These are phyloP conservation scores for Turnix velox DNA, from an alignment of 2,113 vertebrate genomes.

Conservation along the genomic window DNA sequence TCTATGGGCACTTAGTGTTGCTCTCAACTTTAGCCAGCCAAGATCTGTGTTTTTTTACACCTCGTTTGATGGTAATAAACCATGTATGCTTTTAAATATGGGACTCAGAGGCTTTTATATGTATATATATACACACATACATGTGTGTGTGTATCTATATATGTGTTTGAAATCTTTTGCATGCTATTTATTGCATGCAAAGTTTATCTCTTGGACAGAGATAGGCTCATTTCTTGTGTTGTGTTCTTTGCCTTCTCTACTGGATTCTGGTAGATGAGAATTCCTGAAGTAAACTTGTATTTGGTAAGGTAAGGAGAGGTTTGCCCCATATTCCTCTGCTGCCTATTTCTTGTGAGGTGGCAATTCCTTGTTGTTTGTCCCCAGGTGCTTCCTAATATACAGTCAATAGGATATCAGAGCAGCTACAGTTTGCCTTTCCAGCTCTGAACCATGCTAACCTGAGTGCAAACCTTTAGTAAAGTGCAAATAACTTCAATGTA, in stretches of 20 bases:
- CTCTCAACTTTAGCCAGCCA: conserved; percentile 49
- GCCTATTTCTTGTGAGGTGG: background rate
- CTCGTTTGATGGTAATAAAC: conserved; percentile 14
- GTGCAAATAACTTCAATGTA: background rate
- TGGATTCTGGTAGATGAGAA: background rate
- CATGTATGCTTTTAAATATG: background rate
- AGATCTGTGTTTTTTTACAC: background rate
- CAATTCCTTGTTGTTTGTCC: background rate
- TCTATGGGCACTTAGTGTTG: conserved; percentile 39
- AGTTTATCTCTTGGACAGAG: background rate
- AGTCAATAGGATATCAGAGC: background rate
- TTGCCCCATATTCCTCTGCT: accelerated
- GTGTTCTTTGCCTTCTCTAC: background rate
- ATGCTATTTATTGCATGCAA: background rate
- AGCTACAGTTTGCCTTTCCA: background rate
- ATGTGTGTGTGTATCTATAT: background rate
- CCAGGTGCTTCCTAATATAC: background rate
- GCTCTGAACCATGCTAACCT: background rate
- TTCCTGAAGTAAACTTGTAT: background rate
- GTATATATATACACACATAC: accelerated
- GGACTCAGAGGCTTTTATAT: background rate
- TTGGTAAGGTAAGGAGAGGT: background rate
- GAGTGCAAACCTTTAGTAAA: background rate
- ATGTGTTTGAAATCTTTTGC: background rate
- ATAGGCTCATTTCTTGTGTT: background rate